Conservation (phyloP, 2,888 invertebrate genomes). For the Limnephilus marmoratus region DNA sequence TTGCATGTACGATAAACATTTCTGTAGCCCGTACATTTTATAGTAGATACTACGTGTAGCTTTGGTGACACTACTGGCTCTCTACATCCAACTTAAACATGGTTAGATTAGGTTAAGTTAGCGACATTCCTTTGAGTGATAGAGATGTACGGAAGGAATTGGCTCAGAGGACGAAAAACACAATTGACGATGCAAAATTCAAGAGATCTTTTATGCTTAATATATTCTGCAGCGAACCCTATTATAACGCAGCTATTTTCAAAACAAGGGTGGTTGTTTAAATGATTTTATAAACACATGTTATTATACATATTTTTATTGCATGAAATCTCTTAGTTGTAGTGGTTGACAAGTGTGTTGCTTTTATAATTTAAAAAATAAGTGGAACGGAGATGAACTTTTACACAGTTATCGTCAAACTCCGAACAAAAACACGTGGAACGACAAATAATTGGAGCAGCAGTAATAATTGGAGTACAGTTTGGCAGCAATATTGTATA, state of each 20-base stretch:
- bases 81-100: not conserved
- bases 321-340: no score
- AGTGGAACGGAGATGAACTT: no score
- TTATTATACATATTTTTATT: no score
- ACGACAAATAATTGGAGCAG: no score
- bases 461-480: no score
- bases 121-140: not conserved
- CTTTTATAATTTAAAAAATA: no score
- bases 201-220: not conserved
- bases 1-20: not conserved
- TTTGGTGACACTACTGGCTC: not conserved
- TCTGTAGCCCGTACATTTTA: not conserved
- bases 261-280: not conserved
- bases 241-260: no score
- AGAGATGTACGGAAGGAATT: not conserved
- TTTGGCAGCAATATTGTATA: no score
- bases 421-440: no score
- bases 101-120: not conserved
- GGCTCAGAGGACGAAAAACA: slow-evolving; percentile 3
- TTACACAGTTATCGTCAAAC: no score
- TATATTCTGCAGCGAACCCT: not conserved
- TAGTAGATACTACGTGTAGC: not conserved
- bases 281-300: no score
- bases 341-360: no score
- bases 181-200: slow-evolving; percentile 38